Base-by-base conservation (phyloP, 2,888 invertebrate species). In the Nineta flava region DNA sequence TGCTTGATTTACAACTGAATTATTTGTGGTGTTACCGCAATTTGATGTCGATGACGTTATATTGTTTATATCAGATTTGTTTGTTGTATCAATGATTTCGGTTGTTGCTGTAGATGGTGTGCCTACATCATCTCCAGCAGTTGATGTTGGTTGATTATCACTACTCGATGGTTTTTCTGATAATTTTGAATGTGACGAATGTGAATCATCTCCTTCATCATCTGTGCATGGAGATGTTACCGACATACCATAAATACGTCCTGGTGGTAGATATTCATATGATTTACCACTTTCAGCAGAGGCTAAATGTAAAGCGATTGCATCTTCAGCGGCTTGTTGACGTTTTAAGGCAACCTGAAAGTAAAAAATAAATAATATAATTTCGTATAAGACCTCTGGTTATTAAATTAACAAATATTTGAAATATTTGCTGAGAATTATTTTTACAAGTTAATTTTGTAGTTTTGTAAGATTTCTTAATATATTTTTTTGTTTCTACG, bases 261-360 rank as follows among this genome's bases (percentile, higher is more conserved):
- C 94, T 38, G 87, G 88, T 2, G 94, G 93, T 51, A 93, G 70
- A 54, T 78, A 77, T 52, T 77, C 77, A 57, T 81, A 73, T 55
- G 76, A 74, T 32, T 81, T 76, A 38, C 91, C 87, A 4, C 81
- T 83, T 56, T 84, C 83, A 32, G 81, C 82, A n/a, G 90, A 85
- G 15, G 93, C 84, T 59, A 96, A 73, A 48, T 93, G 90, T 51
- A 95, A 70, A 0, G 95, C 95, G 56, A 95, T 93, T 50, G 93
- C 93, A 64, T 96, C 95, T 71, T 96, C 95, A 0, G 94, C 94
- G 0, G 95, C 95, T 71, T 96, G 95, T 65, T 95, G 94, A 12
- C 96, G 74, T 69, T 96, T 96, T 50, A 96, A 66, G 3, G 96
- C 95, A 19, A 96, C 93, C 90, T 92, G 57, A 46, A 58, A 56